Percentiles rank a stretch among this genome's conserved stretches.
These are phyloP conservation scores for Aptenodytes patagonicus DNA, from an alignment of 2,113 vertebrate species.

Conservation along the genomic window DNA sequence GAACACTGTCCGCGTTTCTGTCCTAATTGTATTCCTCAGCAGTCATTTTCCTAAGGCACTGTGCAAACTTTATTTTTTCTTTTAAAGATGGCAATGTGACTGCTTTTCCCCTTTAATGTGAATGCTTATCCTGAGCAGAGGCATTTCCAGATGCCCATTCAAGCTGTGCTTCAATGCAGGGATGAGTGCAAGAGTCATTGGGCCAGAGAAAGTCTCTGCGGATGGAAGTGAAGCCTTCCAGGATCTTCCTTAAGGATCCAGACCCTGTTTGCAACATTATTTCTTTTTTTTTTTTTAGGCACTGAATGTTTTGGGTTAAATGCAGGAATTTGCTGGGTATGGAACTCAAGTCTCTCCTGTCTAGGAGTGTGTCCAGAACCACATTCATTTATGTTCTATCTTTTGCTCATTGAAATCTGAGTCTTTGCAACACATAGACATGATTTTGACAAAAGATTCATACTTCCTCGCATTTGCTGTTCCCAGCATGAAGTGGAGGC, in stretches of 20 bases:
- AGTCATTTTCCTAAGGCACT: not conserved
- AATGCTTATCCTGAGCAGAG: not conserved
- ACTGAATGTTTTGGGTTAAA: not conserved
- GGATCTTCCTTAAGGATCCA: not conserved
- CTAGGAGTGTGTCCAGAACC: not conserved
- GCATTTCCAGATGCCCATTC: not conserved
- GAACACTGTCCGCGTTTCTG: not conserved
- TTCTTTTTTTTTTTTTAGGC: not conserved
- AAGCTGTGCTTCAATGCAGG: not conserved
- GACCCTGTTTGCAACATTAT: not conserved
- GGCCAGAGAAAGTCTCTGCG: not conserved
- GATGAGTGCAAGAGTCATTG: not conserved
- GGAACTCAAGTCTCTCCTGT: not conserved
- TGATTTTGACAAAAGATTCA: not conserved
- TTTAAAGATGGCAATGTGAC: not conserved
- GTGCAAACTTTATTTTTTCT: not conserved
- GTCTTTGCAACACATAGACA: not conserved
- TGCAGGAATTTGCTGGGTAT: not conserved
- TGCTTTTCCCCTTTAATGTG: not conserved
- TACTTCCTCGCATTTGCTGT: not conserved
- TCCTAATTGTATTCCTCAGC: not conserved
- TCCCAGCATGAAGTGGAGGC: not conserved
- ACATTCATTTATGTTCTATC: not conserved
- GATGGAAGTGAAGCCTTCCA: not conserved
- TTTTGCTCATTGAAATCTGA: not conserved